Evolutionary conservation across 2,888 invertebrate genomes (phyloP), one percentile per base, ranked within the genome.

Genomic region (Dynastes hyllus): DNA sequence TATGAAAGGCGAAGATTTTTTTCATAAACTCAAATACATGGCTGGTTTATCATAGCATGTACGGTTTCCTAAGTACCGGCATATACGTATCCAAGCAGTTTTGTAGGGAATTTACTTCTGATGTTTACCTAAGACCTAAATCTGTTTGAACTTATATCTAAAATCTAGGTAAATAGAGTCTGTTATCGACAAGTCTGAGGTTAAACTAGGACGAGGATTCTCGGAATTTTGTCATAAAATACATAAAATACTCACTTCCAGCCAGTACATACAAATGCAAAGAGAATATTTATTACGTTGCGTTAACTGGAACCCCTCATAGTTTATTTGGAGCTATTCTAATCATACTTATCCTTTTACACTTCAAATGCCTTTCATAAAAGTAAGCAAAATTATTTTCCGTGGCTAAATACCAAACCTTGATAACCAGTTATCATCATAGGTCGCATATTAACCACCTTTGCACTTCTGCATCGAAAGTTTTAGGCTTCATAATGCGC

Each of bases 111-210:
- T 40, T 58, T 73, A 75, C 73, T 61, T 75, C 13, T 75, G 45
- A 61, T 75, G 29, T 75, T 75, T 75, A 45, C 73, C 37, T 55
- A 69, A 77, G 65, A 67, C 55, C 53, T 65, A 69, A 55, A 53
- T 58, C 67, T 77, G 67, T 77, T 77, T 77, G 77, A 67, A 77
- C 55, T 55, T 67, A 55, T 58, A 77, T 67, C 69, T 77, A 55
- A 75, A 40, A 45, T 61, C 27, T 45, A 22, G 61, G 61, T 75
- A 75, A 75, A 75, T 75, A 75, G 13, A 75, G 45, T 40, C 29
- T 45, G 45, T 75, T 75, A 75, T 75, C 73, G 61, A 75, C 45
- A 75, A 75, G 40, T 40, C 45, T 75, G 29, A 8, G 55, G 29
- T 51, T 69, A 29, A 29, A 63, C 63, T 27, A 63, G 55, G 13